A percentile compares a stretch with the other conserved stretches of the same genome.
Conservation (phyloP, 2,113 vertebrate genomes). For the Corythoichthys haematopterus region DNA sequence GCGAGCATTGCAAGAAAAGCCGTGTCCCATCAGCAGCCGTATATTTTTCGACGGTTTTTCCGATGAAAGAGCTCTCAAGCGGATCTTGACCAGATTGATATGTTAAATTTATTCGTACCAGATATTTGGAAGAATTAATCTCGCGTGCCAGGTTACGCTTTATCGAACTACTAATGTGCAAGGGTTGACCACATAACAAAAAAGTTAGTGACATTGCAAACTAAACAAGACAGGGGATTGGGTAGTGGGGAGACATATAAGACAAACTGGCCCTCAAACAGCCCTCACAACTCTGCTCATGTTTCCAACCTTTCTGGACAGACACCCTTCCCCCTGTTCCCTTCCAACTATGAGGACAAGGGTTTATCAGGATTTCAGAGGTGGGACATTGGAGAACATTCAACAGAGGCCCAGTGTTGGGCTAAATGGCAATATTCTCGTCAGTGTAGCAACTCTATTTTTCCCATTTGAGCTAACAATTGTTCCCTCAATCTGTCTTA, state of each 20-base stretch:
- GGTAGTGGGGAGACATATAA: not conserved
- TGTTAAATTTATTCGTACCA: too few species aligned
- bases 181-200: not conserved
- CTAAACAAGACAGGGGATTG: not conserved
- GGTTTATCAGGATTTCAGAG: constrained; percentile 57
- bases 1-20: too few species aligned
- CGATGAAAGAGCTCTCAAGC: too few species aligned
- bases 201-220: not conserved
- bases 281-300: constrained; percentile 5
- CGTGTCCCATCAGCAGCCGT: too few species aligned
- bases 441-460: constrained; percentile 25
- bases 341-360: constrained; percentile 37
- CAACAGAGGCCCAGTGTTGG: constrained; percentile 52
- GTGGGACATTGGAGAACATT: constrained; percentile 39
- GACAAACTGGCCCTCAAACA: not conserved
- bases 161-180: too few species aligned
- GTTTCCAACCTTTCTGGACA: constrained; percentile 14
- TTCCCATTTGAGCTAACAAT: constrained; percentile 30
- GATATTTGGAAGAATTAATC: too few species aligned
- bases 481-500: constrained; percentile 40
- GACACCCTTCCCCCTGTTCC: constrained; percentile 28
- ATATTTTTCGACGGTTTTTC: too few species aligned
- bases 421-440: constrained; percentile 49
- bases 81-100: too few species aligned
- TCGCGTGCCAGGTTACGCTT: too few species aligned